Evolutionary conservation across 2,888 invertebrate species (phyloP), one percentile per base, ranked within the genome.

Genomic region (Cephus spinipes): DNA sequence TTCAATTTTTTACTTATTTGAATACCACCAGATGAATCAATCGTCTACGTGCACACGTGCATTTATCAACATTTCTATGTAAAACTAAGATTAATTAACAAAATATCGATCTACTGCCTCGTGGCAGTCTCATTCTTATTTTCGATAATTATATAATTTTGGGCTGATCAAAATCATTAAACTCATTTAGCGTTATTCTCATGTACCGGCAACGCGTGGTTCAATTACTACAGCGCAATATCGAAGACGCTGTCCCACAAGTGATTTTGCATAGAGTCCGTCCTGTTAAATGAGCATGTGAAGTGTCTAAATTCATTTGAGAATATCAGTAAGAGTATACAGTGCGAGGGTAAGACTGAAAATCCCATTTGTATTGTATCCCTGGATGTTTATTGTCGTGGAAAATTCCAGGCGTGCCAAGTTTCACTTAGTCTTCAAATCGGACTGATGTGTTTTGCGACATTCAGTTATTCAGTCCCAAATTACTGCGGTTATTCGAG

Each of bases 361-460:
- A 55, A 15, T 55, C 6, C 6, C 23, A 55, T 55, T 55, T 15
- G 15, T 23, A 31, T 71, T 31, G 71, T 32, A 1, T 30, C 12
- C 12, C 71, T 71, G 71, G 31, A 12, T 71, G 31, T 71, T 32
- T 71, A 33, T 32, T 32, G 31, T 32, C 31, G 33, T 30, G 71
- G 71, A 71, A 71, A 71, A 12, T 71, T 71, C 71, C 71, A 71
- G 71, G 31, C 71, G 71, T 71, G 71, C 31, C 31, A 71, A 71
- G 33, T 71, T 71, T 71, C 71, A 31, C 71, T 31, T 32, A 33
- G 33, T 71, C 15, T 15, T 31, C 31, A 12, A 71, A 30, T 31
- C 12, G 71, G 3, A 23, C 71, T 31, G 12, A 71, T 71, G 33
- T 71, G 23, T 23, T 55, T 55, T 55, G 40, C 40, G 40, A 55